These are phyloP conservation scores for Hermodice carunculata DNA, from an alignment of 2,888 invertebrate species.

Conservation along the genomic window DNA sequence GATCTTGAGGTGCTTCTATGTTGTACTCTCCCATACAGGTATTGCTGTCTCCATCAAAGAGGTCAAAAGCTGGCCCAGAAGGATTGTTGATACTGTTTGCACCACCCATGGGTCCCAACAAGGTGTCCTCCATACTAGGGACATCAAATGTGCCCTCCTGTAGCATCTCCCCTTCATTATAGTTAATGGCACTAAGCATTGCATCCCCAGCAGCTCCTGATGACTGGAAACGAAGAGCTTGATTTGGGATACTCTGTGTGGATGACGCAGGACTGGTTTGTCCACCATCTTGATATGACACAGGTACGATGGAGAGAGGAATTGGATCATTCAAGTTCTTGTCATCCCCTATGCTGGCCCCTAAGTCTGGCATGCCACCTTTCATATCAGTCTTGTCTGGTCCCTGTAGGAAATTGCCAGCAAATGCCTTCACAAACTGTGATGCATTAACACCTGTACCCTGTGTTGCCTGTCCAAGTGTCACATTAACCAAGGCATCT, in stretches of 20 bases:
- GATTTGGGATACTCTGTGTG: conserved; percentile 42
- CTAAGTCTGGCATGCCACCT: no score
- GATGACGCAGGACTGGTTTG: conserved; percentile 61
- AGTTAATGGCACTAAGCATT: conserved; percentile 69
- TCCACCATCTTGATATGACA: conserved; percentile 51
- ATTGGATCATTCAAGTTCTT: no score
- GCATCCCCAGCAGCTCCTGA: conserved; percentile 62
- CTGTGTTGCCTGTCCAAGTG: no score
- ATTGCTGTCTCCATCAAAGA: conserved; percentile 66
- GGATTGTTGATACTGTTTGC: conserved; percentile 50
- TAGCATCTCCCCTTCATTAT: conserved; percentile 66
- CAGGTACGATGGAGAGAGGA: no score
- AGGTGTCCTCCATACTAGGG: conserved; percentile 62
- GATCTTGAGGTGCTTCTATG: conserved; percentile 52
- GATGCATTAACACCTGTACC: no score
- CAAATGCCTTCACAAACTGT: no score
- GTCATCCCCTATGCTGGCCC: no score
- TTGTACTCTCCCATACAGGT: conserved; percentile 63
- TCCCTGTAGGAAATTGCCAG: no score
- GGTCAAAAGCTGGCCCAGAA: conserved; percentile 54
- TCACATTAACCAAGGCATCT: no score
- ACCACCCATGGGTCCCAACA: conserved; percentile 57
- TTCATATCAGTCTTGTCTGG: no score
- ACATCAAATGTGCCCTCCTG: conserved; percentile 67
- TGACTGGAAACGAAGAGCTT: conserved; percentile 56